phyloP scores from a whole-genome alignment of 2,888 invertebrate genomes.

The Clanis bilineata region DNA sequence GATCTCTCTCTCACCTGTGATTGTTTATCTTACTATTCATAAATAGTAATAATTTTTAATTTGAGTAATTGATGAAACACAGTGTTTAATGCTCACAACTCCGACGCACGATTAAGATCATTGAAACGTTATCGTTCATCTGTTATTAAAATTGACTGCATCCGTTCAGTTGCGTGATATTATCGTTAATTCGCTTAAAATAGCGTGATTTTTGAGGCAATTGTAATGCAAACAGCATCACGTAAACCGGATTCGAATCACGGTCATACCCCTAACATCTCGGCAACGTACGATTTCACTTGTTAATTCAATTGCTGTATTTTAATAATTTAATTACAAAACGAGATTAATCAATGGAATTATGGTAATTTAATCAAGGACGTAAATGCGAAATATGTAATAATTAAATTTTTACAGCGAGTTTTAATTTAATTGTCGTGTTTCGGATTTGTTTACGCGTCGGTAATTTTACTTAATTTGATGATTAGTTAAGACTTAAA shows the following conservation, averaged over 20 bases:
- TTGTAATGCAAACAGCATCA: constrained; percentile 24
- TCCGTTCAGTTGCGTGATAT: constrained; percentile 5
- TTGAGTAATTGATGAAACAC: background rate
- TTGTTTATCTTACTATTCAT: no score
- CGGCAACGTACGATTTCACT: constrained; percentile 31
- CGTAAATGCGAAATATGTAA: background rate
- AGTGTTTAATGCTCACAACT: background rate
- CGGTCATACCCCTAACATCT: constrained; percentile 26
- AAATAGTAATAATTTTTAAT: no score
- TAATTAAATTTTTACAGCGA: background rate
- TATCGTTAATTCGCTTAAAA: background rate
- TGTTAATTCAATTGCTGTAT: constrained; percentile 18
- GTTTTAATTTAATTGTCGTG: background rate
- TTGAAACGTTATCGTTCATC: background rate
- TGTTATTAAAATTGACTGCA: constrained; percentile 3
- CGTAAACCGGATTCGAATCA: constrained; percentile 37
- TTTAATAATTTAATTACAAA: background rate
- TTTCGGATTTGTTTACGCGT: background rate
- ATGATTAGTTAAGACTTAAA: background rate
- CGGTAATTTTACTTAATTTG: background rate
- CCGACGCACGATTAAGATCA: background rate
- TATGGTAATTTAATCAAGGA: background rate
- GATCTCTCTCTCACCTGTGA: no score
- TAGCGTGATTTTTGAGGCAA: constrained; percentile 4
- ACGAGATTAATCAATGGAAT: background rate